These are phyloP conservation scores for Eupithecia subfuscata DNA, from an alignment of 2,888 invertebrate genomes.

Conservation along the genomic window DNA sequence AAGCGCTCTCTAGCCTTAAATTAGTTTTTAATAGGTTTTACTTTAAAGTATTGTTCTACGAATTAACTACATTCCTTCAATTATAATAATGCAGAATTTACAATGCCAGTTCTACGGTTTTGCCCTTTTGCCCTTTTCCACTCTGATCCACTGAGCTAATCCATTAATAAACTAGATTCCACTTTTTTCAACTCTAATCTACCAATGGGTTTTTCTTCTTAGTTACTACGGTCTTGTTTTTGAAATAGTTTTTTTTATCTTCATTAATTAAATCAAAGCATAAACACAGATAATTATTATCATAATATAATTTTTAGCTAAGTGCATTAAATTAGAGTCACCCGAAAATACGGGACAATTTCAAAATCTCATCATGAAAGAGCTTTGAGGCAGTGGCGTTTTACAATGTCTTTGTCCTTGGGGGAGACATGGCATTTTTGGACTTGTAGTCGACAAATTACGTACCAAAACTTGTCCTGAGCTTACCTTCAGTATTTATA, in stretches of 20 bases:
- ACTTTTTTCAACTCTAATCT: background rate
- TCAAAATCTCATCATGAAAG: constrained; percentile 1
- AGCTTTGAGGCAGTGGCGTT: background rate
- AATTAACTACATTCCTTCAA: background rate
- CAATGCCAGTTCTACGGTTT: too few relatives aligned
- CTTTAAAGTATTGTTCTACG: background rate
- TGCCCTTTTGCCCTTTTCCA: background rate
- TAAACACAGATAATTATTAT: background rate
- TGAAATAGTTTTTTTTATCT: background rate
- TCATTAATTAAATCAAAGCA: background rate
- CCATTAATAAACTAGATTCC: background rate
- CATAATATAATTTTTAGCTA: background rate
- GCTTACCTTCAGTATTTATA: background rate
- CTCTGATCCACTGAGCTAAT: background rate
- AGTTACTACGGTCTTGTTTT: background rate
- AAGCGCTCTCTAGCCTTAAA: background rate
- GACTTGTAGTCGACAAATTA: background rate
- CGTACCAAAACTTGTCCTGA: background rate
- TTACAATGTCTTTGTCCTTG: background rate
- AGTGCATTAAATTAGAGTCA: background rate
- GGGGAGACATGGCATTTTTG: background rate
- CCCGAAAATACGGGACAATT: background rate
- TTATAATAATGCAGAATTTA: background rate
- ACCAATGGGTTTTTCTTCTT: background rate
- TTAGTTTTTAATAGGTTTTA: background rate